Base-by-base conservation (phyloP, 2,797 vertebrate genomes). In the Heteromormyrus szaboi region DNA sequence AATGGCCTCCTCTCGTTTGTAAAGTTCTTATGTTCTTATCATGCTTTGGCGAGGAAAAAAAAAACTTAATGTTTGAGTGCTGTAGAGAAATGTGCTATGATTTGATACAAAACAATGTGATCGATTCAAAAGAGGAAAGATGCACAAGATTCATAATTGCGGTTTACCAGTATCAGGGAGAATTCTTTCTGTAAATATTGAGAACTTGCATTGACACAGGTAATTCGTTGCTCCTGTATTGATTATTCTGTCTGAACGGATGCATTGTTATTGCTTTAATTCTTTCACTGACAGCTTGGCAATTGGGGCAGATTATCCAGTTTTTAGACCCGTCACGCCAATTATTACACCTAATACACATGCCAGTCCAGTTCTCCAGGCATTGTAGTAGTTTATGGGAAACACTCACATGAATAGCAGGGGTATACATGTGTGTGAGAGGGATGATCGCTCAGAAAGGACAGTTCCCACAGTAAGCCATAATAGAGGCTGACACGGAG, bases 371-470 rank as follows among this genome's bases (percentile, higher is more conserved):
- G 84, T 85, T 85, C 83, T 50, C 22, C 46, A 14, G 46, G 44
- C 46, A 85, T 50, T 85, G 48, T 85, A 12, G 48, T 85, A 17
- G 48, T 53, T 85, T 85, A 85, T 85, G 84, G 84, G 84, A 85
- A 85, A 85, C 48, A 53, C 22, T 54, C 11, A 22, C 48, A 51
- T 51, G 84, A 85, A 85, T 85, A 51, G 51, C 46, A 25, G 48
- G 22, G 76, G 37, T n/a, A 51, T 85, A 33, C 2, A 50, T 81
- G 41, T 19, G 41, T 46, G 76, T 29, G 84, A 85, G 41, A 46
- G 19, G 68, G 29, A 72, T n/a, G 81, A 85, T 85, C 19, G 50
- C n/a, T 25, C n/a, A 22, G 84, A 85, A 53, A 29, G 48, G 14
- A 33, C 51, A 33, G 22, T 54, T 85, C 51, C 84, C 84, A 85